Base-by-base conservation (phyloP, 2,888 invertebrate species). In the Leistus spinibarbis region DNA sequence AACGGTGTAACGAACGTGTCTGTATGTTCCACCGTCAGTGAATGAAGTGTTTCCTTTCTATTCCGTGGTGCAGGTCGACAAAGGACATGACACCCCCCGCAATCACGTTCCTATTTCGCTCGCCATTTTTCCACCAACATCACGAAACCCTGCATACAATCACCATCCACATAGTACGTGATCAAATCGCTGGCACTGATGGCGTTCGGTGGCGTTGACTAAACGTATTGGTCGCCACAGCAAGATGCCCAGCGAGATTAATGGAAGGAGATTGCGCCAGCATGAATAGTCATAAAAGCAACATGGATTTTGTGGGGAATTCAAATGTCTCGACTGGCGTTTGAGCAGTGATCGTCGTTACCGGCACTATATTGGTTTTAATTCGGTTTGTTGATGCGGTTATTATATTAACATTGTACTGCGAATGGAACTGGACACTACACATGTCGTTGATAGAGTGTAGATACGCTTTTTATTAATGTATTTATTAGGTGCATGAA, bases 261-360 rank as follows among this genome's bases (percentile, higher is more conserved):
- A 78, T 78, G 78, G 76, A 76, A 76, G 69, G 68, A 76, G 77
- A 78, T 77, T 78, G 77, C 75, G 70, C 60, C 68, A 72, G 77
- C 75, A 76, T 77, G 76, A 78, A 78, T 78, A 77, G 77, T 76
- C 78, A 77, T 77, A 76, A 72, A 70, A 76, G 76, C 63, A 69
- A 78, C 77, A 78, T 74, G 78, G 76, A 77, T 77, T 77, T 78
- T 77, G 78, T 78, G 78, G 77, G 73, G 76, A 76, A 76, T 63
- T 76, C 66, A 63, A 78, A 66, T 65, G 65, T 57, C 72, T 17
- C 17, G 40, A 27, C 53, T 17, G 40, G 53, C 53, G 24, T 64
- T 64, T 64, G 24, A 64, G 23, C 64, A 16, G 40, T 13, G 40
- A 40, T 40, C 40, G 23, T 64, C 53, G 62, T 23, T 54, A 40